Evolutionary conservation across 2,113 vertebrate genomes (phyloP), one percentile per base, ranked within the genome.

Genomic region (Brachionichthys hirsutus): DNA sequence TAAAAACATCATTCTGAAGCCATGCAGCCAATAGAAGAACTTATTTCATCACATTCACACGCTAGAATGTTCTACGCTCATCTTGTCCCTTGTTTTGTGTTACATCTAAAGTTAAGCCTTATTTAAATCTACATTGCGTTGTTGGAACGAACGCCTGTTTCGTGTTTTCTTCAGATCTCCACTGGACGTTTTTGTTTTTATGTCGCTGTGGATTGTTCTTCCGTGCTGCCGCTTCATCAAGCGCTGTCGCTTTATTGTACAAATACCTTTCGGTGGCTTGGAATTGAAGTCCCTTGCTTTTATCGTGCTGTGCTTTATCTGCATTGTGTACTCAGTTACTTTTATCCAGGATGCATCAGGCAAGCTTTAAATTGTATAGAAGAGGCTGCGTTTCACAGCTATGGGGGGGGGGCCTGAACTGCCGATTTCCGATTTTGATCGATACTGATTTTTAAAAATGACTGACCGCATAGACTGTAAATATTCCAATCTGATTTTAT

Each of bases 11-110:
- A 45, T 67, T 70, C 67, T 68, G 48, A 83, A 83, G 79, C 83
- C 75, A 80, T 87, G 67, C n/a, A 75, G 78, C 75, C 80, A 75
- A 12, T 62, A 55, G 59, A 77, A 81, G 60, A 74, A 78, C 47
- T n/a, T 67, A 3, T 55, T 16, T 58, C 15, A 48, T 61, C 49
- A 10, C 60, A 34, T 64, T n/a, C n/a, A n/a, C n/a, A n/a, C n/a
- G n/a, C n/a, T 2, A 12, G 34, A 12, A 49, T 35, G 2, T 62
- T 12, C n/a, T n/a, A n/a, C n/a, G n/a, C n/a, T n/a, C n/a, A n/a
- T n/a, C 22, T n/a, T 40, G 36, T 13, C 36, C 36, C 12, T 6
- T 40, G 36, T 40, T 40, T 60, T 47, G 60, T 51, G 57, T 16
- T 3, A 43, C 4, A 18, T 36, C 16, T 41, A 11, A 51, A 64